Evolutionary conservation across 2,797 vertebrate genomes (phyloP).

Genomic region (Sylvilagus floridanus): DNA sequence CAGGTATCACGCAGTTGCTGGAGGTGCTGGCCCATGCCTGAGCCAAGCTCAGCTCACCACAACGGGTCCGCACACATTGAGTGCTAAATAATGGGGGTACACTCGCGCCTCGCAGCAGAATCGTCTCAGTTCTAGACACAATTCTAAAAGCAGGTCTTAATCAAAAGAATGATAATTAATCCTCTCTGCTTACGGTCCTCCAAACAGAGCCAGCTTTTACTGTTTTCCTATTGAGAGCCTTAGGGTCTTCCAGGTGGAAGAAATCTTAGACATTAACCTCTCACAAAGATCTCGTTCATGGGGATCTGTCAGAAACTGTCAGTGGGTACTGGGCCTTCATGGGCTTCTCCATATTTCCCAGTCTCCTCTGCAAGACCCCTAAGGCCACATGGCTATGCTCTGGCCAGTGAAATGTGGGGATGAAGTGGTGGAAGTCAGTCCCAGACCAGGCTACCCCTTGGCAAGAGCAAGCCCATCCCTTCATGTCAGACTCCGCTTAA

Average conservation of each 20-base stretch:
- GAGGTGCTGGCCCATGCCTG: background rate
- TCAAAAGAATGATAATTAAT: conserved; percentile 28
- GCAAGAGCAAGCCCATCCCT: background rate
- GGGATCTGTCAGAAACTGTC: background rate
- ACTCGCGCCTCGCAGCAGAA: background rate
- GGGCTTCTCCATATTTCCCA: background rate
- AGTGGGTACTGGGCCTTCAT: no score
- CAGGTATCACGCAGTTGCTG: background rate
- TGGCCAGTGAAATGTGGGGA: accelerated
- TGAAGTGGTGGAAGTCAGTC: background rate
- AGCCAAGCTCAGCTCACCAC: background rate
- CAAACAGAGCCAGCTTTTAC: background rate
- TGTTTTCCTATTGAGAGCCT: background rate
- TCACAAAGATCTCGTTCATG: conserved; percentile 5
- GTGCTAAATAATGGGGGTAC: background rate
- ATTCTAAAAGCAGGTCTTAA: background rate
- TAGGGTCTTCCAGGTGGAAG: conserved; percentile 33
- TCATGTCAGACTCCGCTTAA: background rate
- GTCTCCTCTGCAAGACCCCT: background rate
- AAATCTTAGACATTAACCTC: background rate
- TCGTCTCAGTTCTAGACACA: background rate
- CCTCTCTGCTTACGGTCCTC: background rate
- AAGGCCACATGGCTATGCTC: background rate
- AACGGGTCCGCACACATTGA: background rate
- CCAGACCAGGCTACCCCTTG: background rate